phyloP scores from a whole-genome alignment of 2,797 vertebrate species.

The Falco novaeseelandiae region DNA sequence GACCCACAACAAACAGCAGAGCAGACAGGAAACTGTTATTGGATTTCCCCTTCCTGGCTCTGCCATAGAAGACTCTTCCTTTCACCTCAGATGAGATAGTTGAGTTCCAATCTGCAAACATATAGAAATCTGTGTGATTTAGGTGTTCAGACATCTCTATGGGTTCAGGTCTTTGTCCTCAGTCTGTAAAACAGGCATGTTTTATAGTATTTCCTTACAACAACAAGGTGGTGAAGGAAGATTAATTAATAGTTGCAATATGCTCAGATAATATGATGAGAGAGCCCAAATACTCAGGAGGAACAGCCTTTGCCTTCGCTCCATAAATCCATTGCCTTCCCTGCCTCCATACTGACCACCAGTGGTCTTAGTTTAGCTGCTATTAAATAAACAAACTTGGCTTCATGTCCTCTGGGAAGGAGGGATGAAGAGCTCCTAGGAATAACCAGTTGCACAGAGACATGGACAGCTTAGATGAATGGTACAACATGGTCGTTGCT shows the following conservation, averaged over 20 bases:
- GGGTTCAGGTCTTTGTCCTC: neutral
- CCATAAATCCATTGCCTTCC: neutral
- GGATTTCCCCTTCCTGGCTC: neutral
- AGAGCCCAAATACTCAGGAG: neutral
- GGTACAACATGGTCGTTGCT: neutral
- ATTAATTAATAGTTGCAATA: neutral
- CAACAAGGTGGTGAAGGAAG: neutral
- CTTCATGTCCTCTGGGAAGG: neutral
- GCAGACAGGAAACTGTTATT: neutral
- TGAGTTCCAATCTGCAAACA: neutral
- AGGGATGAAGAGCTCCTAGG: neutral
- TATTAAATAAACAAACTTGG: neutral
- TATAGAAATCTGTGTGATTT: neutral
- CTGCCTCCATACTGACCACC: neutral
- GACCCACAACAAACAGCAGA: neutral
- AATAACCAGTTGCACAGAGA: neutral
- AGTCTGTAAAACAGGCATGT: rapidly evolving
- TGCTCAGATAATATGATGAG: neutral
- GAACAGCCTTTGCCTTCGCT: neutral
- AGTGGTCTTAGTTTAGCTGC: neutral
- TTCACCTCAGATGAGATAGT: neutral
- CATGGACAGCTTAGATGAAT: no score
- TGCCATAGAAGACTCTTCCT: neutral
- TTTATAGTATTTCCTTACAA: neutral
- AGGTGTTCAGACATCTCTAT: neutral